Evolutionary conservation across 2,113 vertebrate genomes (phyloP).

Genomic region (Zosterops hypoxanthus): DNA sequence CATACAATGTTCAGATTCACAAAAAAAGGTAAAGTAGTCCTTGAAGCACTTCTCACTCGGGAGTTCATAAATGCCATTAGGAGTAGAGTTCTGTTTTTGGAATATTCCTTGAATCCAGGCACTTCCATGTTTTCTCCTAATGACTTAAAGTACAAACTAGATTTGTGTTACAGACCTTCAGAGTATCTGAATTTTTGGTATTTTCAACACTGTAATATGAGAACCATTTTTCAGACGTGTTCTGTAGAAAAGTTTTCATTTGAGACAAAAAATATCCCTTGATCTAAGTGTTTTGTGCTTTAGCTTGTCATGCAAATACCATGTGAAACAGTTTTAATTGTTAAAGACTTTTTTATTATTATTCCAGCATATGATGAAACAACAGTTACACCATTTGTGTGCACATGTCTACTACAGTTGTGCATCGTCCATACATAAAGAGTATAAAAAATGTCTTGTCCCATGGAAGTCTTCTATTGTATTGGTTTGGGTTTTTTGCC

Average conservation of each 20-base stretch:
- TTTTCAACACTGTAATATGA: not conserved
- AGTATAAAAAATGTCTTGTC: not conserved
- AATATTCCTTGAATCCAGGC: not conserved
- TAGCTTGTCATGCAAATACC: not conserved
- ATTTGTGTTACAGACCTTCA: not conserved
- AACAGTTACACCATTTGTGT: not conserved
- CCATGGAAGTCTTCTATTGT: not conserved
- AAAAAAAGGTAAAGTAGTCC: not conserved
- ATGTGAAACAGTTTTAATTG: not conserved
- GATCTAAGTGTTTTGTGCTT: not conserved
- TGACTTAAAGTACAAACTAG: not conserved
- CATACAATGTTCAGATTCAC: not conserved
- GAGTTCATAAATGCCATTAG: not conserved
- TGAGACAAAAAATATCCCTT: not conserved
- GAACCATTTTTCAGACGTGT: not conserved
- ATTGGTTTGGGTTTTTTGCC: not conserved
- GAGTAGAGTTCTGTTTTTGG: not conserved
- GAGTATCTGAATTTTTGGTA: not conserved
- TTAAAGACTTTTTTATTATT: not conserved
- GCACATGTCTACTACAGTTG: not conserved
- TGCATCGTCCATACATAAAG: not conserved
- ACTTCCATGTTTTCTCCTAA: not conserved
- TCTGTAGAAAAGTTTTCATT: not conserved
- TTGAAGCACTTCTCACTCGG: not conserved
- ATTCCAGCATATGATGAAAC: not conserved